Evolutionary conservation across 2,113 vertebrate genomes (phyloP).

Genomic region (Synodontis membranacea): DNA sequence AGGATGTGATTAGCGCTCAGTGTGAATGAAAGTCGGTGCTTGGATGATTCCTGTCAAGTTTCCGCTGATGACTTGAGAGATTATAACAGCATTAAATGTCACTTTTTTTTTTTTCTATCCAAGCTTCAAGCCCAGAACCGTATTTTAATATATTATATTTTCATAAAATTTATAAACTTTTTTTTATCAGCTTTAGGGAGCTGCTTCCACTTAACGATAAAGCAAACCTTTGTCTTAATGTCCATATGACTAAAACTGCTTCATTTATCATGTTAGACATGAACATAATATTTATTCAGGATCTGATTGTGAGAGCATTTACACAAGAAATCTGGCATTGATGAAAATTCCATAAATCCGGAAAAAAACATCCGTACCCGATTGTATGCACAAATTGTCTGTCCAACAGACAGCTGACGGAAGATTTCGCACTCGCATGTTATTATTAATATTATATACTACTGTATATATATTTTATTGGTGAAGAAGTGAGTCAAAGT

Average conservation of each 20-base stretch:
- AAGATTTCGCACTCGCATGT: background rate
- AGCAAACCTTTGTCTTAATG: background rate
- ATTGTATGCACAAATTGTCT: too few relatives aligned
- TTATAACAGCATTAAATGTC: constrained; percentile 40
- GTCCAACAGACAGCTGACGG: background rate
- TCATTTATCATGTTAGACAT: background rate
- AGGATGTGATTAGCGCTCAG: constrained; percentile 44
- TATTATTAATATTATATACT: background rate
- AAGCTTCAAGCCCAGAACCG: too few relatives aligned
- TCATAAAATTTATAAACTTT: constrained; percentile 13
- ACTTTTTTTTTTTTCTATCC: constrained; percentile 35
- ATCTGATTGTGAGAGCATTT: background rate
- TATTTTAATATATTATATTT: background rate
- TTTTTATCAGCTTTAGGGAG: background rate
- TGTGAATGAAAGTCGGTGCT: constrained; percentile 36
- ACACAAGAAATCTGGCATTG: background rate
- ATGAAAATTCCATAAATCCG: background rate
- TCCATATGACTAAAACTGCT: background rate
- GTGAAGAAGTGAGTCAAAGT: background rate
- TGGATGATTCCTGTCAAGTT: constrained; percentile 38
- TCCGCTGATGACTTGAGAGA: constrained; percentile 37
- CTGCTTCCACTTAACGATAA: background rate
- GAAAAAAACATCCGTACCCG: background rate
- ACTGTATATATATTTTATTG: background rate
- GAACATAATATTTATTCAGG: background rate